Conservation (phyloP, 2,888 invertebrate species). For the Entomobrya proxima region DNA sequence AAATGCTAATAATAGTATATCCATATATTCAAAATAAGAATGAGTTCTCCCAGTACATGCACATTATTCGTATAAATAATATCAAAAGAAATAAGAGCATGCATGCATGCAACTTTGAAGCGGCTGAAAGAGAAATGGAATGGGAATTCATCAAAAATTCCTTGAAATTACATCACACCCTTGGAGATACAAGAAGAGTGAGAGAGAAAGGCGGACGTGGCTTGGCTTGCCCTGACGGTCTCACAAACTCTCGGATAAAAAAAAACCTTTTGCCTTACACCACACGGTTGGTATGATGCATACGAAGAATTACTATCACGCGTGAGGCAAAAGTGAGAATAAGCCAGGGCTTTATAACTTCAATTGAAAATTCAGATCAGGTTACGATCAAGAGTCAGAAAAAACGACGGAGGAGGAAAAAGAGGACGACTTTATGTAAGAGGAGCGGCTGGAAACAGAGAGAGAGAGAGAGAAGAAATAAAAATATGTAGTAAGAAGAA, state of each 20-base stretch:
- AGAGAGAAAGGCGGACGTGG: conserved; percentile 57
- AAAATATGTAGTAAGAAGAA: background rate
- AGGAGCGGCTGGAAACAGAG: conserved; percentile 32
- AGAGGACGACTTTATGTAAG: conserved; percentile 46
- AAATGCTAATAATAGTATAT: conserved; percentile 23
- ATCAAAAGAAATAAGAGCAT: conserved; percentile 31
- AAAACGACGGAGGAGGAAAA: conserved; percentile 59
- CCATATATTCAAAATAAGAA: background rate
- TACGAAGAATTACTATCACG: conserved; percentile 33
- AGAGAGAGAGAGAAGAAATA: conserved; percentile 19
- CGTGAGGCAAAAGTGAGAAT: conserved; percentile 59
- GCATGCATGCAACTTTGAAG: conserved; percentile 36
- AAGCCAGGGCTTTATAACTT: conserved; percentile 67
- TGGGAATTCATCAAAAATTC: conserved; percentile 75
- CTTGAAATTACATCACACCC: conserved; percentile 74
- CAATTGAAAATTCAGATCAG: conserved; percentile 75
- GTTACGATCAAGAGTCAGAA: conserved; percentile 71
- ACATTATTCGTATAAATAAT: conserved; percentile 40
- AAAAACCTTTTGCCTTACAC: conserved; percentile 2
- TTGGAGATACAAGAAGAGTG: conserved; percentile 60
- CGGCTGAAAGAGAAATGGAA: conserved; percentile 57
- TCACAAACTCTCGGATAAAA: conserved; percentile 26
- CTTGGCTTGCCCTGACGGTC: conserved; percentile 38
- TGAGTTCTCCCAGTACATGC: background rate
- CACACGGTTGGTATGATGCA: conserved; percentile 7